These are phyloP conservation scores for Lepilemur ruficaudatus DNA, from an alignment of 2,797 vertebrate genomes.

Conservation along the genomic window DNA sequence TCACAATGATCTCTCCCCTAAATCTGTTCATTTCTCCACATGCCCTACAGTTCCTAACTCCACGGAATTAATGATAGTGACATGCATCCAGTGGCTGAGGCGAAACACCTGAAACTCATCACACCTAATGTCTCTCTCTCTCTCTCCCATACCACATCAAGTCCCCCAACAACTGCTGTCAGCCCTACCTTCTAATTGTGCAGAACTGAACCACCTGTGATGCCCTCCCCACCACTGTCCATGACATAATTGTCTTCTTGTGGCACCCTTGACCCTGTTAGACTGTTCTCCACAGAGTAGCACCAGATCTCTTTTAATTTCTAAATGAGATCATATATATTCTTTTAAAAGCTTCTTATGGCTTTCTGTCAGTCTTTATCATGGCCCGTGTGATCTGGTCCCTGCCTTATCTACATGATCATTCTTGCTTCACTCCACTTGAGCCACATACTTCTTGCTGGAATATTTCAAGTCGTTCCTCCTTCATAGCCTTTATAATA, in stretches of 20 bases:
- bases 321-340: not conserved
- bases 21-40: not conserved
- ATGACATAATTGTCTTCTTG: not conserved
- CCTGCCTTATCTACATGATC: not conserved
- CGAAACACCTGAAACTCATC: not conserved
- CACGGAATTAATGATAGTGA: not conserved
- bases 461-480: slow-evolving; percentile 13
- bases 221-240: not conserved
- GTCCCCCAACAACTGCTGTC: not conserved
- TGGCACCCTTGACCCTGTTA: not conserved
- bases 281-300: not conserved
- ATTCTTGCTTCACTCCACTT: not conserved
- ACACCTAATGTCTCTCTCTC: not conserved
- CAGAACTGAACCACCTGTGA: not conserved
- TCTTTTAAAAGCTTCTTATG: not conserved
- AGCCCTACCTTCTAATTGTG: not conserved
- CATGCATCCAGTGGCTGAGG: not conserved
- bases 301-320: not conserved
- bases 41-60: not conserved
- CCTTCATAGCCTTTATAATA: not conserved
- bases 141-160: not conserved
- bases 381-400: not conserved
- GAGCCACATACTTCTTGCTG: not conserved
- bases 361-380: not conserved
- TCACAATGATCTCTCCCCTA: not conserved